Base-by-base conservation (phyloP, 2,888 invertebrate species). In the Nebria salina region DNA sequence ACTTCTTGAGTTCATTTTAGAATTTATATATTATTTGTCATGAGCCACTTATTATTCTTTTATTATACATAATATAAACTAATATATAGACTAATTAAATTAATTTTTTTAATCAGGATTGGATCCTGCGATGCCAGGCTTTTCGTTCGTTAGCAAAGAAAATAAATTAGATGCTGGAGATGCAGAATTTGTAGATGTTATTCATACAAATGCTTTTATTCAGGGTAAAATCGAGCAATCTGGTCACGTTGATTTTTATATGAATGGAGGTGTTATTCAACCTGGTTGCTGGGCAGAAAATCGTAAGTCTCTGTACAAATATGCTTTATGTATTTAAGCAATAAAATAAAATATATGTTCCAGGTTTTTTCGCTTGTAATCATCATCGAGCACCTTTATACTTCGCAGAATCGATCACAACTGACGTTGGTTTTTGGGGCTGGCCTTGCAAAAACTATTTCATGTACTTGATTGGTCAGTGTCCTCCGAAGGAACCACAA, bases 81-180 rank as follows among this genome's bases (percentile, higher is more conserved):
- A 7, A 54, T 8, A 54, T 54, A 11, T 11, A 7, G 2, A 54
- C 13, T 54, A 54, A 54, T 54, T 7, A 13, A 11, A 8, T 54
- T 11, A 54, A 3, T 1, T 11, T 13, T 54, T 3, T 6, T 3
- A 54, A 82, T 26, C 72, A 89, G 89, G 93, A 0, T 85, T 93
- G 43, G 94, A 94, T 88, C 94, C 94, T 0, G 94, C 94, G 0
- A 89, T 94, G 88, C 94, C 94, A 0, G 88, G 94, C 0, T 94
- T 94, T 85, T 88, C 91, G 4, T 91, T 91, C 65, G 89, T 91
- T 13, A 85, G 89, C 83, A 85, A 86, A 64, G 88, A 90, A 68
- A 89, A 91, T 72, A 93, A 93, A 85, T 86, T 95, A 76, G 93
- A 93, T 85, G 86, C 91, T 1, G 87, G 89, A 0, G 94, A 94